phyloP scores from a whole-genome alignment of 2,797 vertebrate genomes.

The Enteromius anoplus region DNA sequence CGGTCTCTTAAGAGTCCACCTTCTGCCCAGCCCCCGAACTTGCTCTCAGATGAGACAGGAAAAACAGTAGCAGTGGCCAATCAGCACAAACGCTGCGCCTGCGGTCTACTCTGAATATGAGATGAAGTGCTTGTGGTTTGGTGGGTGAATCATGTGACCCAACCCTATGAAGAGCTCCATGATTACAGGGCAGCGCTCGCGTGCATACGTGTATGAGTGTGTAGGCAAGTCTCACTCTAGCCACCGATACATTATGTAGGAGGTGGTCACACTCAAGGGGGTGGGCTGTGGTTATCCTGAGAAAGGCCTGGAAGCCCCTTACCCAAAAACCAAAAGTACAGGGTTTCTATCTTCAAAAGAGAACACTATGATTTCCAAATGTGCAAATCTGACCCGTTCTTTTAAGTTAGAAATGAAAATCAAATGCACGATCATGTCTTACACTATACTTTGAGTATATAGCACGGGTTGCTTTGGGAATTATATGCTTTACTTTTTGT shows the following conservation, averaged over 20 bases:
- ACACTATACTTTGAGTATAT: background rate
- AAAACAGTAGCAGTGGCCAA: conserved; percentile 68
- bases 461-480: background rate
- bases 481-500: background rate
- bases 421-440: conserved; percentile 63
- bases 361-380: conserved; percentile 79
- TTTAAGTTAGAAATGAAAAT: conserved; percentile 11
- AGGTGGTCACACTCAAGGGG: conserved; percentile 56
- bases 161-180: conserved; percentile 72
- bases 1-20: conserved; percentile 70
- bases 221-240: conserved; percentile 64
- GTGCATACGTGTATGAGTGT: conserved; percentile 35
- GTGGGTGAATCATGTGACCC: conserved; percentile 74
- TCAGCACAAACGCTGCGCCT: conserved; percentile 34
- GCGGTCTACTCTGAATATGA: conserved; percentile 71
- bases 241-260: conserved; percentile 69
- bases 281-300: conserved; percentile 67
- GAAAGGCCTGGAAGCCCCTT: conserved; percentile 75
- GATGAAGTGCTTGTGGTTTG: conserved; percentile 84
- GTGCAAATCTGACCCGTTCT: conserved; percentile 73
- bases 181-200: conserved; percentile 80
- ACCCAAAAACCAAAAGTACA: conserved; percentile 82
- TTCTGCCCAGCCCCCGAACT: conserved; percentile 66
- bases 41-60: conserved; percentile 51
- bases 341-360: conserved; percentile 79